phyloP scores from a whole-genome alignment of 2,797 vertebrate species.

The Silurus aristotelis region DNA sequence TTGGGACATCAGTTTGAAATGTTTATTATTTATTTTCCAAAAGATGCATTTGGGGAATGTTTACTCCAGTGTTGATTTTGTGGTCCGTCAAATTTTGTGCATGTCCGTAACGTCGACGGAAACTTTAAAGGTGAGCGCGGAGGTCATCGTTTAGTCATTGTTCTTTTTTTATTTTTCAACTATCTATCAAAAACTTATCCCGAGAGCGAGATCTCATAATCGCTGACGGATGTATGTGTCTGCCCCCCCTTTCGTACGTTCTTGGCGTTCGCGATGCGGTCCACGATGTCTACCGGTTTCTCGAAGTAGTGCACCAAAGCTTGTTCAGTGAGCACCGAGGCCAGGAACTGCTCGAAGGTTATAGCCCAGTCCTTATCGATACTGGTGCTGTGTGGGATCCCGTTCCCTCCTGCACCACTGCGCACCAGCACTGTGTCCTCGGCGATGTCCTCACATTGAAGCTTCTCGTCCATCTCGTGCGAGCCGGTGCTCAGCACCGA shows the following conservation, averaged over 20 bases:
- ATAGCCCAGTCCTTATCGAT: conserved; percentile 96
- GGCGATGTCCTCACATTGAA: conserved; percentile 93
- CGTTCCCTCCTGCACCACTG: conserved; percentile 56
- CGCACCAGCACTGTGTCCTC: conserved; percentile 94
- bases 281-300: conserved; percentile 87
- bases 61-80: background rate
- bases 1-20: conserved; percentile 12
- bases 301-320: conserved; percentile 94
- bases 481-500: conserved; percentile 94
- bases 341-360: conserved; percentile 95
- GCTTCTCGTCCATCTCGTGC: conserved; percentile 92
- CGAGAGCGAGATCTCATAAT: conserved; percentile 94
- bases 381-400: conserved; percentile 83
- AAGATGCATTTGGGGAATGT: background rate
- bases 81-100: background rate
- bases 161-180: too few relatives aligned
- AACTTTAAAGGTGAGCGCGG: background rate
- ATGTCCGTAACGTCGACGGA: conserved; percentile 1
- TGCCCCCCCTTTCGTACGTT: conserved; percentile 86
- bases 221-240: conserved; percentile 80
- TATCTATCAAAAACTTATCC: conserved; percentile 68
- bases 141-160: too few relatives aligned
- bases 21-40: background rate
- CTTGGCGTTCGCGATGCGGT: conserved; percentile 89
- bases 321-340: conserved; percentile 92